Percentiles rank a stretch among this genome's conserved stretches.
phyloP scores from a whole-genome alignment of 1,140 invertebrate genomes.

The Caerostris extrusa region DNA sequence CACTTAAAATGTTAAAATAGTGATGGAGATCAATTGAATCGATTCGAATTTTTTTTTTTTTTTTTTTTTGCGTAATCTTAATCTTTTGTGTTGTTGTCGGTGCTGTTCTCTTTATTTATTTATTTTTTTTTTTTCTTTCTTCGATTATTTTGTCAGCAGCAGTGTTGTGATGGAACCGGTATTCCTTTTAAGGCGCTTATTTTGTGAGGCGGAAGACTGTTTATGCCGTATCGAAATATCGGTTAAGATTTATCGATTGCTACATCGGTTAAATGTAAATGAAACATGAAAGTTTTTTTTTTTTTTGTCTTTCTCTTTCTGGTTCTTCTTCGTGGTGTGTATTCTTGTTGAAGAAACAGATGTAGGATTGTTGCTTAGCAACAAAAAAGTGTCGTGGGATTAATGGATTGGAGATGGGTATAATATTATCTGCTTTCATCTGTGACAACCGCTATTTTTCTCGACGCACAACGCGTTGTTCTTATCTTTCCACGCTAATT shows the following conservation, averaged over 20 bases:
- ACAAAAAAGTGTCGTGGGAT: not conserved
- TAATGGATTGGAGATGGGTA: not conserved
- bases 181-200: not conserved
- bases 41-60: not conserved
- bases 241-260: slow-evolving; percentile 27
- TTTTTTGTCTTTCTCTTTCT: not conserved
- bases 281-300: slow-evolving; percentile 12
- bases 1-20: slow-evolving; percentile 9
- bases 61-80: not conserved
- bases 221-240: slow-evolving; percentile 23
- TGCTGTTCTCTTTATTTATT: not conserved
- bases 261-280: slow-evolving; percentile 44
- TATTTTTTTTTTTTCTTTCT: not conserved
- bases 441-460: not conserved
- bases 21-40: slow-evolving; percentile 21
- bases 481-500: not conserved
- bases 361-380: slow-evolving; percentile 22
- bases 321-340: not conserved
- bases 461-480: not conserved
- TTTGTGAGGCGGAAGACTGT: slow-evolving; percentile 8
- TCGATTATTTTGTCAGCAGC: not conserved
- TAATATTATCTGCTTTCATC: not conserved
- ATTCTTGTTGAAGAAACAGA: not conserved
- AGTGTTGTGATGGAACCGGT: not conserved
- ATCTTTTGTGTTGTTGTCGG: not conserved